Evolutionary conservation across 2,797 vertebrate species (phyloP).

Genomic region (Muscicapa striata): DNA sequence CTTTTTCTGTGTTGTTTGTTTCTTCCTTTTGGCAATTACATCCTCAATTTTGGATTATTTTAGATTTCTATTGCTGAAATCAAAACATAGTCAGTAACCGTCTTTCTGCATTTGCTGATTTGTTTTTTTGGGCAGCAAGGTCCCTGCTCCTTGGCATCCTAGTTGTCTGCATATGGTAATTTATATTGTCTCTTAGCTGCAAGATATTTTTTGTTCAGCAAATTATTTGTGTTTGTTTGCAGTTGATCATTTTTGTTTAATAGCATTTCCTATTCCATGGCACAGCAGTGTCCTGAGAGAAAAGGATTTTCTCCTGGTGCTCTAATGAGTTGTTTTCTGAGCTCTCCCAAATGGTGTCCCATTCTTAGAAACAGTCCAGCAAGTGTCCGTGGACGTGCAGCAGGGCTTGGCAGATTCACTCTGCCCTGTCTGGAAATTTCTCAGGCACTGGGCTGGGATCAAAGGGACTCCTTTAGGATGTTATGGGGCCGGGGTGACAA

Average conservation of each 20-base stretch:
- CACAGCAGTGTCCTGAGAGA: not conserved
- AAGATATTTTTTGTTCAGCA: constrained; percentile 20
- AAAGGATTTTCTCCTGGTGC: constrained; percentile 22
- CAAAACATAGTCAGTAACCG: not conserved
- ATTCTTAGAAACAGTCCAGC: not conserved
- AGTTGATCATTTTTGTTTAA: constrained; percentile 18
- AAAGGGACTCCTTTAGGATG: not conserved
- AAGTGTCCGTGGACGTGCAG: not conserved
- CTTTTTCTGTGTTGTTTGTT: constrained; percentile 30
- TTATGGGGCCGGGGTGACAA: not conserved
- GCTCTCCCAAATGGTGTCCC: not conserved
- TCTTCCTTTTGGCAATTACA: constrained; percentile 47
- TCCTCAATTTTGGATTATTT: constrained; percentile 23
- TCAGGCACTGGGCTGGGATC: not conserved
- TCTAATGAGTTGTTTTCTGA: constrained; percentile 28
- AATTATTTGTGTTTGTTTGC: not conserved
- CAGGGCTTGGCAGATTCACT: not conserved
- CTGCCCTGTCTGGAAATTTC: constrained; percentile 4
- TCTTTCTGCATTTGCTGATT: not conserved
- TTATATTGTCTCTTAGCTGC: constrained; percentile 10
- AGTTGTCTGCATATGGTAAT: not conserved
- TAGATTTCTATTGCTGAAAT: constrained; percentile 24
- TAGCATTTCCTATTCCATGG: not conserved
- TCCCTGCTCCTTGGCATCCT: not conserved
- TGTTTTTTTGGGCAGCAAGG: not conserved